Percentiles rank a stretch among this genome's conserved stretches.
phyloP scores from a whole-genome alignment of 23 tunicate species.

The Styela clava region DNA sequence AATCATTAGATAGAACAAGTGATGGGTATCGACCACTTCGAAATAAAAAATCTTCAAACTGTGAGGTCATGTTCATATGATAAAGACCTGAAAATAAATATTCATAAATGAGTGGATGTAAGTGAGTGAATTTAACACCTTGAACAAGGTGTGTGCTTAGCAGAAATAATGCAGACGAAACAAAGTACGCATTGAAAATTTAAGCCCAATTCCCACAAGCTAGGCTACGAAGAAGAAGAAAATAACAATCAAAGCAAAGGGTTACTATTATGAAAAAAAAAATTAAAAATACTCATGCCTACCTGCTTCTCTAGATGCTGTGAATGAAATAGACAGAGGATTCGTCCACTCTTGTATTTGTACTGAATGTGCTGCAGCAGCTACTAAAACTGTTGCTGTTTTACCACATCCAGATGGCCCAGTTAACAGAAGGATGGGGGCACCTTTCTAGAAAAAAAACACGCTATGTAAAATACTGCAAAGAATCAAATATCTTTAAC shows the following conservation, averaged over 20 bases:
- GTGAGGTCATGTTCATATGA: slow-evolving; percentile 35
- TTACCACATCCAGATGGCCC: slow-evolving; percentile 94
- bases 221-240: too few relatives aligned
- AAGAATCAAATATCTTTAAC: neutral
- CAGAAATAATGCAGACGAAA: too few relatives aligned
- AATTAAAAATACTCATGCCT: too few relatives aligned
- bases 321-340: slow-evolving; percentile 62
- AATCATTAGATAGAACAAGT: slow-evolving; percentile 18
- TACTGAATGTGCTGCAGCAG: slow-evolving; percentile 43
- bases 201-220: too few relatives aligned
- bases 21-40: slow-evolving; percentile 79
- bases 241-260: too few relatives aligned
- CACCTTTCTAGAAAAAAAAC: slow-evolving; percentile 35
- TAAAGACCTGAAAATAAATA: slow-evolving; percentile 34
- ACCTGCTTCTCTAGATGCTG: slow-evolving; percentile 60
- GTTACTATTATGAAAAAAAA: too few relatives aligned
- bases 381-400: slow-evolving; percentile 58
- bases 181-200: neutral
- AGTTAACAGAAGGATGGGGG: slow-evolving; percentile 49
- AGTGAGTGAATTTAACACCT: neutral
- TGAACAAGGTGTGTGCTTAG: neutral
- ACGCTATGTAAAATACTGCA: neutral
- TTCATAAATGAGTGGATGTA: neutral
- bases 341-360: slow-evolving; percentile 75
- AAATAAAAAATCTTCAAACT: slow-evolving; percentile 76